These are phyloP conservation scores for Neoitamus cyanurus DNA, from an alignment of 2,888 invertebrate species.

Conservation along the genomic window DNA sequence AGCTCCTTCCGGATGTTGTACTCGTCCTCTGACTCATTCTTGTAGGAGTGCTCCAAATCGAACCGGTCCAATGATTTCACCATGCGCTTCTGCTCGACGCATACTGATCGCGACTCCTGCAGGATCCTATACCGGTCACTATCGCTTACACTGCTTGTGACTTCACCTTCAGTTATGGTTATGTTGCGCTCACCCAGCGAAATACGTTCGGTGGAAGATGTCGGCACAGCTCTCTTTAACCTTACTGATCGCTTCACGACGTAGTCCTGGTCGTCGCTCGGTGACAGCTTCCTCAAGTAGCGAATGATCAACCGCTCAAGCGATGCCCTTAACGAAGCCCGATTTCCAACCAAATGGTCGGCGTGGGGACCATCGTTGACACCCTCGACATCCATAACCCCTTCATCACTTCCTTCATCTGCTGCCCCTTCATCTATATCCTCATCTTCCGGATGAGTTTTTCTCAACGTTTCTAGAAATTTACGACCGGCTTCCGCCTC, in stretches of 20 bases:
- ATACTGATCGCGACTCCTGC: constrained; percentile 43
- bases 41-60: constrained; percentile 55
- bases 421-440: constrained; percentile 48
- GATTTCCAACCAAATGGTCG: constrained; percentile 50
- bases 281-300: constrained; percentile 56
- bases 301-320: constrained; percentile 56
- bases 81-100: constrained; percentile 53
- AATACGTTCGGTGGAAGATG: constrained; percentile 13
- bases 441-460: constrained; percentile 51
- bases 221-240: constrained; percentile 27
- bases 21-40: constrained; percentile 55
- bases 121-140: constrained; percentile 28
- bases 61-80: constrained; percentile 55
- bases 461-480: constrained; percentile 57
- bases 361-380: constrained; percentile 14
- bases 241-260: constrained; percentile 49
- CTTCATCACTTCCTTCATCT: background rate
- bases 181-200: constrained; percentile 48
- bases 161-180: constrained; percentile 35
- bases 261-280: constrained; percentile 51
- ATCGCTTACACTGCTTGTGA: background rate
- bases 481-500: constrained; percentile 57
- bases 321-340: constrained; percentile 54
- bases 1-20: constrained; percentile 68
- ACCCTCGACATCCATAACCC: background rate